Base-by-base conservation (phyloP, 2,113 vertebrate species). In the Oncorhynchus mykiss region DNA sequence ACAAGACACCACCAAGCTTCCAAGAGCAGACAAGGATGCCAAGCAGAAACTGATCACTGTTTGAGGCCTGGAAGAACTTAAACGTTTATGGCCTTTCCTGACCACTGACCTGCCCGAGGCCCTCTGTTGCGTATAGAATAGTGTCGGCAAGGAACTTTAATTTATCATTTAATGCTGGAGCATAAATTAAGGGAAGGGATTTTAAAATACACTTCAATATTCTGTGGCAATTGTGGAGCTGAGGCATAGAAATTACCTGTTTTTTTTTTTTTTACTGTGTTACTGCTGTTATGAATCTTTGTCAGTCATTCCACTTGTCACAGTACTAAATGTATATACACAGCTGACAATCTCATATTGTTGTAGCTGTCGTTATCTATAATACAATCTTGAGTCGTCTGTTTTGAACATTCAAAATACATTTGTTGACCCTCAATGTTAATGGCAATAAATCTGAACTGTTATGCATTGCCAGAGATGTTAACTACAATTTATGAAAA, bases 1-100 rank as follows among this genome's bases (percentile, higher is more conserved):
- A 91, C 95, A 95, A 84, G 96, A 98, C 82, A 96, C 96, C 3
- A 95, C 90, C 65, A 96, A 89, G 84, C 73, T 97, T 59, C 86
- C 82, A 29, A 84, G 74, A 2, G 49, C 84, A 22, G 92, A 82
- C 73, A 59, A 64, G 6, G 86, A 82, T 25, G 85, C 88, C 70
- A 96, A 92, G 89, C 93, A 94, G 78, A 96, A 92, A 90, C 89
- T 94, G 51, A 86, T 92, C 72, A 6, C 76, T 4, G 93, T 97
- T 80, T 99, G 91, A 96, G 29, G 3, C 5, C 0, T 16, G 12
- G 34, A 72, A 11, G 48, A 59, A 57, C 11, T n/a, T 45, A 51
- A 16, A 14, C 3, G 1, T 54, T 54, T 14, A 18, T 39, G 7
- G 31, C 18, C 54, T 9, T 13, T 0, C 12, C 48, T 66, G 24